These are phyloP conservation scores for Hippocampus abdominalis DNA, from an alignment of 2,113 vertebrate species.

Conservation along the genomic window DNA sequence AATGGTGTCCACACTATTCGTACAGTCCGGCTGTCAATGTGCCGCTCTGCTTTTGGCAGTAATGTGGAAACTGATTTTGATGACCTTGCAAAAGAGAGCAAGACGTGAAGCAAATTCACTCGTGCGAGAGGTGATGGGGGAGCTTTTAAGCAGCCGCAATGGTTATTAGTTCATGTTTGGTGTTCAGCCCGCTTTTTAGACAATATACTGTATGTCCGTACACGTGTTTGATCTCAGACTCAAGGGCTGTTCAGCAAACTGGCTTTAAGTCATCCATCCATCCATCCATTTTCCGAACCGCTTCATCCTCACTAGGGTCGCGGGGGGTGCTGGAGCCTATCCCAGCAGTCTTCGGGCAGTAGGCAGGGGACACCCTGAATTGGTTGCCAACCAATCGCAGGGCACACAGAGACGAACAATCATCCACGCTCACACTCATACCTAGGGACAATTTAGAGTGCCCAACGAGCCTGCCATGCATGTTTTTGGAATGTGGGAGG, in stretches of 20 bases:
- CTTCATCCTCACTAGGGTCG: no score
- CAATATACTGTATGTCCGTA: slow-evolving; percentile 19
- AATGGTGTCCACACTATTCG: slow-evolving; percentile 43
- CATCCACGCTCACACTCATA: no score
- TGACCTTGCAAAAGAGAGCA: slow-evolving; percentile 26
- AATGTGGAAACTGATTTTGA: slow-evolving; percentile 45
- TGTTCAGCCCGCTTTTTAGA: slow-evolving; percentile 28
- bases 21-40: slow-evolving; percentile 41
- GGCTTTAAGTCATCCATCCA: no score
- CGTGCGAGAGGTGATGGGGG: neutral
- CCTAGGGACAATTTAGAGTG: no score
- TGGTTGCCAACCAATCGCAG: no score
- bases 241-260: slow-evolving; percentile 8
- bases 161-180: slow-evolving; percentile 44
- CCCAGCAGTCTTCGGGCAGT: no score
- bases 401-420: no score
- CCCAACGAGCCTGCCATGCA: no score
- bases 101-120: slow-evolving; percentile 23
- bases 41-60: slow-evolving; percentile 33
- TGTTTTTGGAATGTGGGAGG: no score
- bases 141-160: slow-evolving; percentile 39
- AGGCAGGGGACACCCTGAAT: no score
- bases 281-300: no score
- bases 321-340: no score
- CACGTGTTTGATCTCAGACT: slow-evolving; percentile 4